phyloP scores from a whole-genome alignment of 2,888 invertebrate species.

The Pterostichus niger region DNA sequence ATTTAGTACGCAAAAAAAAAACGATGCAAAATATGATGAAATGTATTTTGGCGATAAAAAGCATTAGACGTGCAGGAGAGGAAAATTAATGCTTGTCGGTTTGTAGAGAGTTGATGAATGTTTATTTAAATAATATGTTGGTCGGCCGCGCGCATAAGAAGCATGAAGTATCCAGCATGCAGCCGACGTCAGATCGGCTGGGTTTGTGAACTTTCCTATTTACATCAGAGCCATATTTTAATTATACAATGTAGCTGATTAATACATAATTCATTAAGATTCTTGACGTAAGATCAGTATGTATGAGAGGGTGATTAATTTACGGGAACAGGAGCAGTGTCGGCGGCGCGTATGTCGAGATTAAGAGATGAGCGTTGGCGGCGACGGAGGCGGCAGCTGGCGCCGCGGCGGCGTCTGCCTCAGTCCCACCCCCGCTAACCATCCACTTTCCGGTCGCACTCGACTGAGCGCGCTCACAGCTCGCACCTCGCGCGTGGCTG shows the following conservation, averaged over 20 bases:
- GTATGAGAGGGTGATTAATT: slow-evolving; percentile 76
- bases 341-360: slow-evolving; percentile 76
- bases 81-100: slow-evolving; percentile 39
- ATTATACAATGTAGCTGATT: slow-evolving; percentile 67
- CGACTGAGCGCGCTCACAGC: slow-evolving; percentile 51
- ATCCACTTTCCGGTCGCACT: slow-evolving; percentile 69
- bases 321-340: slow-evolving; percentile 69
- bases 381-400: slow-evolving; percentile 75
- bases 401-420: slow-evolving; percentile 74
- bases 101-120: slow-evolving; percentile 48
- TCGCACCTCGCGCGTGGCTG: slow-evolving; percentile 64
- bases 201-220: slow-evolving; percentile 58
- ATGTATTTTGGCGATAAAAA: slow-evolving; percentile 3
- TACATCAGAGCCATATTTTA: slow-evolving; percentile 62
- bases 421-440: slow-evolving; percentile 71
- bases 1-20: not conserved
- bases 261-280: slow-evolving; percentile 67
- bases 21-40: slow-evolving; percentile 8
- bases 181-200: not conserved
- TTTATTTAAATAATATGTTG: slow-evolving; percentile 58
- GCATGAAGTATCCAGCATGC: slow-evolving; percentile 1
- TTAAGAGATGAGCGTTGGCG: slow-evolving; percentile 76
- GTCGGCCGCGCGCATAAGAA: not conserved
- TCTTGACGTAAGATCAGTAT: slow-evolving; percentile 66
- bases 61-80: not conserved